Evolutionary conservation across 2,888 invertebrate species (phyloP).

Genomic region (Agapetus fuscipes): DNA sequence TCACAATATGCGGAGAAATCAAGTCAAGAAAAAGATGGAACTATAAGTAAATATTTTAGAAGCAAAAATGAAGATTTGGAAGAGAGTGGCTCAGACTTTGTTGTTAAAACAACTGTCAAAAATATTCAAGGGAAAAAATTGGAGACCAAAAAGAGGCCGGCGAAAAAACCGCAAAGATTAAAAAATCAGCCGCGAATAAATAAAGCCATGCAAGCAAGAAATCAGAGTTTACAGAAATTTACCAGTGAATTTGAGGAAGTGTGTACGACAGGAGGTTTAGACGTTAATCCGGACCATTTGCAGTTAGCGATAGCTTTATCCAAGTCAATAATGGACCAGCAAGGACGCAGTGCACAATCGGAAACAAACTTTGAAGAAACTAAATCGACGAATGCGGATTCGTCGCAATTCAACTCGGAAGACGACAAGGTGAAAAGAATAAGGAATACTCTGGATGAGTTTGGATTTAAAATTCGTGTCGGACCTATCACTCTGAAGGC

Average conservation of each 20-base stretch:
- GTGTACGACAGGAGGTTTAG: conserved; percentile 36
- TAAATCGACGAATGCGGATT: conserved; percentile 11
- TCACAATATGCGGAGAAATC: background rate
- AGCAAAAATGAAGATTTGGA: conserved; percentile 32
- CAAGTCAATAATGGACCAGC: conserved; percentile 37
- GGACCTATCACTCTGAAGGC: conserved; percentile 22
- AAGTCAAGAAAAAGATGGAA: conserved; percentile 22
- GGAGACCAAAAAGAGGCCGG: background rate
- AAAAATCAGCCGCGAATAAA: conserved; percentile 20
- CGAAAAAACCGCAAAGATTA: too few relatives aligned
- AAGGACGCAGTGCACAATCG: conserved; percentile 11
- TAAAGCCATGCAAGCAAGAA: conserved; percentile 32
- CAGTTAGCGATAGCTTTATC: conserved; percentile 60
- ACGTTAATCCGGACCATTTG: conserved; percentile 54
- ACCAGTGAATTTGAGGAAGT: conserved; percentile 36
- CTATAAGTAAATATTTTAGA: conserved; percentile 39
- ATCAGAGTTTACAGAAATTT: conserved; percentile 34
- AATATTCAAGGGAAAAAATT: background rate
- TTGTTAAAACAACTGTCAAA: conserved; percentile 28
- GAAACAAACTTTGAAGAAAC: conserved; percentile 2
- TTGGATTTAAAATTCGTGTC: conserved; percentile 45
- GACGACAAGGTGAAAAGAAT: conserved; percentile 33
- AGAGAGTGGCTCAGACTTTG: conserved; percentile 36
- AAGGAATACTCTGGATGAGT: conserved; percentile 47
- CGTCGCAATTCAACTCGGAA: conserved; percentile 20